Conservation (phyloP, 2,113 vertebrate species). For the Mastomys coucha region DNA sequence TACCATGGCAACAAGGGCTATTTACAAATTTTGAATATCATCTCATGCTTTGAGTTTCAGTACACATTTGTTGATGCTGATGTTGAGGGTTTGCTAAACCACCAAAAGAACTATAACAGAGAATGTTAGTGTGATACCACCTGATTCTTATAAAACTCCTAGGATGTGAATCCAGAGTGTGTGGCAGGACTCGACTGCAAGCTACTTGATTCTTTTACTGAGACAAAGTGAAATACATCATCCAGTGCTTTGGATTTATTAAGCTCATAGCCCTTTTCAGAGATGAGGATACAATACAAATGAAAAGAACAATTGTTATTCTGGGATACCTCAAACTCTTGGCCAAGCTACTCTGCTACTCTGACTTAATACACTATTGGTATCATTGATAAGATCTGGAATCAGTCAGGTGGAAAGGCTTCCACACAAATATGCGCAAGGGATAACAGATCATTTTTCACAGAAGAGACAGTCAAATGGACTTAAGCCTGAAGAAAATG, state of each 20-base stretch:
- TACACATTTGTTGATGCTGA: neutral
- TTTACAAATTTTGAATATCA: slow-evolving; percentile 9
- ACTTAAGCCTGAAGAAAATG: slow-evolving; percentile 76
- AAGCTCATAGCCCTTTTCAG: neutral
- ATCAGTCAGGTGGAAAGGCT: slow-evolving; percentile 66
- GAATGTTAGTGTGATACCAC: neutral
- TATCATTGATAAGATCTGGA: slow-evolving; percentile 67
- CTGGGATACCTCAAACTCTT: slow-evolving; percentile 2
- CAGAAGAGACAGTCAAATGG: slow-evolving; percentile 70
- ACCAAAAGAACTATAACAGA: neutral
- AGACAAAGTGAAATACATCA: slow-evolving; percentile 30
- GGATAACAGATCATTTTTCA: slow-evolving; percentile 75
- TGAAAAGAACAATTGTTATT: neutral
- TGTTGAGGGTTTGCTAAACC: neutral
- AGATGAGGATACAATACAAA: neutral
- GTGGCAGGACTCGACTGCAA: neutral
- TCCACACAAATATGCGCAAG: slow-evolving; percentile 63
- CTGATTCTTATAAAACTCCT: neutral
- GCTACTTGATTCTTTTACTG: slow-evolving; percentile 12
- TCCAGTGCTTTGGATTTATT: neutral
- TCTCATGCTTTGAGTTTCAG: neutral
- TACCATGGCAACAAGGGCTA: neutral
- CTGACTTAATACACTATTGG: slow-evolving; percentile 26
- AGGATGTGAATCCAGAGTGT: slow-evolving; percentile 13
- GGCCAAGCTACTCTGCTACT: neutral